phyloP scores from a whole-genome alignment of 2,888 invertebrate species.

The Adelphocoris suturalis region DNA sequence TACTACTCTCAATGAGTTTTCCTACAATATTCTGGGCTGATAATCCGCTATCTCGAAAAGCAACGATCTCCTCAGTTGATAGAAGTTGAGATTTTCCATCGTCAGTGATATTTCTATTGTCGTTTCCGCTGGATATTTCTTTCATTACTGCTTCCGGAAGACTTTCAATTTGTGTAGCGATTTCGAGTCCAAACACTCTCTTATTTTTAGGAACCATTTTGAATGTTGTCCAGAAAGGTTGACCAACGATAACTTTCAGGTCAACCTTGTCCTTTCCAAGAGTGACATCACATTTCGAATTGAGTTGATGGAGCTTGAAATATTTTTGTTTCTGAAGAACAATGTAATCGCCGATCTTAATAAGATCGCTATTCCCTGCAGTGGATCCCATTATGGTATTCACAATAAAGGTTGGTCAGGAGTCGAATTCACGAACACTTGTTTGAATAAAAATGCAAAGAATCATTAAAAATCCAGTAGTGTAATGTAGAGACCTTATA shows the following conservation, averaged over 20 bases:
- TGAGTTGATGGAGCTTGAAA: slow-evolving; percentile 87
- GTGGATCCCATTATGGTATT: too few species aligned
- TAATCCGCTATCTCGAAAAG: slow-evolving; percentile 86
- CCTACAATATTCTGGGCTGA: slow-evolving; percentile 91
- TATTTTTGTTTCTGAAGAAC: slow-evolving; percentile 89
- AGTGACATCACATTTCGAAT: slow-evolving; percentile 82
- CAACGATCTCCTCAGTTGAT: slow-evolving; percentile 89
- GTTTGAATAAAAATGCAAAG: too few species aligned
- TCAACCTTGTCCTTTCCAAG: slow-evolving; percentile 87
- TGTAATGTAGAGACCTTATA: too few species aligned
- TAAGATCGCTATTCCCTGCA: slow-evolving; percentile 77
- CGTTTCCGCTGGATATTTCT: slow-evolving; percentile 84
- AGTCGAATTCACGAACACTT: too few species aligned
- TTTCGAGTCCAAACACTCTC: slow-evolving; percentile 80
- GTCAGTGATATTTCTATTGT: slow-evolving; percentile 91
- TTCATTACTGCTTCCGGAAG: slow-evolving; percentile 83
- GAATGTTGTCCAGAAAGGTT: slow-evolving; percentile 87
- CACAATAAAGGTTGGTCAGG: too few species aligned
- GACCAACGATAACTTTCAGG: slow-evolving; percentile 84
- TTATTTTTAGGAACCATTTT: slow-evolving; percentile 84
- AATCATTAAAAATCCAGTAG: too few species aligned
- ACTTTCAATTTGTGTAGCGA: slow-evolving; percentile 80
- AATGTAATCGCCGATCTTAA: slow-evolving; percentile 86
- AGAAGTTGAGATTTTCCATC: slow-evolving; percentile 90
- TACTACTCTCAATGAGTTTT: slow-evolving; percentile 93